Base-by-base conservation (phyloP, 2,113 vertebrate species). In the Alosa alosa region DNA sequence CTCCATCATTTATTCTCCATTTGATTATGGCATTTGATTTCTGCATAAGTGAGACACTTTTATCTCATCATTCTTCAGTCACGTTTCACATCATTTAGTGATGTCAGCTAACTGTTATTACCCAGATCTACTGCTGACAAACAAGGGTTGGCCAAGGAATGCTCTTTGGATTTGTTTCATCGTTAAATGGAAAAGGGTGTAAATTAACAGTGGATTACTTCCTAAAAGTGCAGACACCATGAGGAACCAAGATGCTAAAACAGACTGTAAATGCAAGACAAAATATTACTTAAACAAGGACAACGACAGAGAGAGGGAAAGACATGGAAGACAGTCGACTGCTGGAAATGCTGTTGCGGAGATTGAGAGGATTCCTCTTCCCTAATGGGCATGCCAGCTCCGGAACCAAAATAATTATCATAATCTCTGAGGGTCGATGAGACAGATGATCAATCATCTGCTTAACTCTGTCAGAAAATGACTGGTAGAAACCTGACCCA, bases 381-480 rank as follows among this genome's bases (percentile, higher is more conserved):
- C 78, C 45, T 85, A 88, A 88, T 85, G 60, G 82, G 64, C 84
- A 25, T 86, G 83, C 50, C 52, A 64, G 82, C 81, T 87, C 85
- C 46, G 36, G 84, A 85, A 85, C 47, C 75, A 44, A 81, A 85
- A 84, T 85, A 75, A 88, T 86, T 78, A 83, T 41, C 47, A 60
- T 84, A 36, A 49, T 44, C n/a, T 68, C 45, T 9, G n/a, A 84
- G 83, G 46, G 68, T 41, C 64, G 39, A 22, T 31, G 36, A 82
- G 57, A 75, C 68, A 60, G 68, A 85, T 78, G 75, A 44, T 87
- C 22, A 86, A 81, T 82, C 78, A n/a, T 84, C 75, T 87, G 89
- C 83, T 83, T 0, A 82, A 25, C 11, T 86, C 86, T 36, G 50
- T 82, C 60, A 60, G 68, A 75, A 86, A 85, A 89, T 82, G 86